These are phyloP conservation scores for Hydra vulgaris DNA, from an alignment of 30 jellyfish, hydroid and myxozoan species.

Conservation along the genomic window DNA sequence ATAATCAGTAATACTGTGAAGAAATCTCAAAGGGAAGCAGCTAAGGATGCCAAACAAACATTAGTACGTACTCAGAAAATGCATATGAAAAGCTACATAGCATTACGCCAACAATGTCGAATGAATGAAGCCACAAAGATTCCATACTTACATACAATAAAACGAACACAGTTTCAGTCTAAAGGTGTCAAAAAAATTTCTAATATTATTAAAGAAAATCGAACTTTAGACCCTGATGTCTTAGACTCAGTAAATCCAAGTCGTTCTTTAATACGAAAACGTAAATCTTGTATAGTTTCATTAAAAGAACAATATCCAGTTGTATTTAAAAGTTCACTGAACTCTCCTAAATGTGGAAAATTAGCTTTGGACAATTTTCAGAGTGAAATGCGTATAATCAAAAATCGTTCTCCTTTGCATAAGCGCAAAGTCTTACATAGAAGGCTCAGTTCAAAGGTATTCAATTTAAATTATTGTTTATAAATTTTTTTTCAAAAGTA, in stretches of 20 bases:
- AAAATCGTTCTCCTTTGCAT: background rate
- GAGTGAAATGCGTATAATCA: background rate
- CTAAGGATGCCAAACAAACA: slow-evolving; percentile 7
- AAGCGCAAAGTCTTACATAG: background rate
- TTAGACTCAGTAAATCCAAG: background rate
- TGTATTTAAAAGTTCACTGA: background rate
- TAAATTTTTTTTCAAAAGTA: too few relatives aligned
- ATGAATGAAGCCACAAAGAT: slow-evolving; percentile 31
- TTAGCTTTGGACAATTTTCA: background rate
- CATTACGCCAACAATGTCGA: slow-evolving; percentile 79
- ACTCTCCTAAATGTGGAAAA: background rate
- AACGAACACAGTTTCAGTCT: background rate
- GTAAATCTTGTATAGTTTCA: background rate
- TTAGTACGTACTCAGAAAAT: slow-evolving; percentile 52
- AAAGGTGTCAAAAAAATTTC: background rate
- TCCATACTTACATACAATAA: background rate
- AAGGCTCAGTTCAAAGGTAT: background rate
- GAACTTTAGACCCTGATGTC: background rate
- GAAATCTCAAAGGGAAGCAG: background rate
- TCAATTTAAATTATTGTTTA: background rate
- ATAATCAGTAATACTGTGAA: background rate
- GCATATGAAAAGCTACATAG: slow-evolving; percentile 93
- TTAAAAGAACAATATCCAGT: slow-evolving; percentile 1
- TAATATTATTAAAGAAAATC: background rate
- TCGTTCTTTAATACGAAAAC: background rate